Evolutionary conservation across 2,888 invertebrate genomes (phyloP).

Genomic region (Drosophila stalkeri): DNA sequence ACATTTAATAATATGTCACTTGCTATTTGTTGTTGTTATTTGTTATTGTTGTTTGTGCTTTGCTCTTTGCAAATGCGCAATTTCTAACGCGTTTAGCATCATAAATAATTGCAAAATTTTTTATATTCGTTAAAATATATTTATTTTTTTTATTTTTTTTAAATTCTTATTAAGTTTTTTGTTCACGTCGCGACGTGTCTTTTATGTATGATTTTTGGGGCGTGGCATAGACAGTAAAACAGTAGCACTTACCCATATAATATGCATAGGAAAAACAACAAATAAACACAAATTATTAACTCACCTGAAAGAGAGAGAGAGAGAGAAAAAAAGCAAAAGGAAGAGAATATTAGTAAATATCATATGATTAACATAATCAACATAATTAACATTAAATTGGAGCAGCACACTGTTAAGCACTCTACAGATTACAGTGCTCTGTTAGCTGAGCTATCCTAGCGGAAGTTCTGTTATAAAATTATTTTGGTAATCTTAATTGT

Average conservation of each 20-base stretch:
- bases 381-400: neutral
- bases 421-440: neutral
- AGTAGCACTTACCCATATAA: conserved; percentile 41
- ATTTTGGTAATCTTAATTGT: no score
- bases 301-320: conserved; percentile 56
- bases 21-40: conserved; percentile 3
- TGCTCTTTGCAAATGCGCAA: conserved; percentile 56
- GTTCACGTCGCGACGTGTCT: conserved; percentile 1
- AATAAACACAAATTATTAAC: conserved; percentile 30
- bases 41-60: conserved; percentile 11
- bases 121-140: neutral
- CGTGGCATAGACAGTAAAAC: conserved; percentile 29
- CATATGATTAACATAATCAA: neutral
- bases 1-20: conserved; percentile 41
- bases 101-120: conserved; percentile 28
- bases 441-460: neutral
- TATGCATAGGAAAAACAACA: neutral
- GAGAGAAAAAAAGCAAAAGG: neutral
- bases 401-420: neutral
- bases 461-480: neutral
- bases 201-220: conserved; percentile 19
- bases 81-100: conserved; percentile 56
- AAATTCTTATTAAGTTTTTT: neutral
- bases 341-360: conserved; percentile 3
- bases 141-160: neutral